A percentile compares a stretch with the other conserved stretches of the same genome.
Evolutionary conservation across 2,113 vertebrate genomes (phyloP).

Genomic region (Nerophis ophidion): DNA sequence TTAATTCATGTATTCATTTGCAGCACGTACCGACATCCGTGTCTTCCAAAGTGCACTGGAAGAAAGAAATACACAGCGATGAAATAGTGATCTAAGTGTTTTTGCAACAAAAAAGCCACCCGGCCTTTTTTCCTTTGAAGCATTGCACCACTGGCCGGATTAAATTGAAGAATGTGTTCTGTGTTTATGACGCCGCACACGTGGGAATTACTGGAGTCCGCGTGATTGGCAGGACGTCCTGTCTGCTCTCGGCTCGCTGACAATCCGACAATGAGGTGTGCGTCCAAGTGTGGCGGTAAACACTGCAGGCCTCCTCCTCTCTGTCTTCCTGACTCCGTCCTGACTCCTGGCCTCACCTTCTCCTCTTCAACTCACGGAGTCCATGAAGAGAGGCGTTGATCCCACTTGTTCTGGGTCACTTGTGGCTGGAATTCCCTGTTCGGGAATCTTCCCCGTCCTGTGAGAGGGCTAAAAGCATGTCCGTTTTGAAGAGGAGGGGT

Average conservation of each 20-base stretch:
- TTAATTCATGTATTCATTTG: not conserved
- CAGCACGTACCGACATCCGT: not conserved
- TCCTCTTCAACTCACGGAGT: conserved; percentile 24
- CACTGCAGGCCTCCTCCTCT: conserved; percentile 28
- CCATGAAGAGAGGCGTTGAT: conserved; percentile 41
- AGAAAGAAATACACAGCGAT: not conserved
- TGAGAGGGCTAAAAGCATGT: conserved; percentile 57
- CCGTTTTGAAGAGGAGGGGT: conserved; percentile 23
- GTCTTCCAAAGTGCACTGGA: not conserved
- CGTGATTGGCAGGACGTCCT: conserved; percentile 36
- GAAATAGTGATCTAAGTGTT: not conserved
- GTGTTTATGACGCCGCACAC: not conserved
- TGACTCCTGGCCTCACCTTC: conserved; percentile 15
- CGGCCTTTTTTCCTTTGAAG: not conserved
- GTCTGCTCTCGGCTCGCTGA: conserved; percentile 22
- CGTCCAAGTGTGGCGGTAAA: conserved; percentile 55
- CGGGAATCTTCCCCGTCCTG: conserved; percentile 45
- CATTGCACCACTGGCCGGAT: not conserved
- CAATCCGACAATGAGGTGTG: conserved; percentile 43
- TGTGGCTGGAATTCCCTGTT: conserved; percentile 52
- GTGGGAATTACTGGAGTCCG: conserved; percentile 15
- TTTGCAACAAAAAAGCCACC: too few species aligned
- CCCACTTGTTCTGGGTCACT: conserved; percentile 67
- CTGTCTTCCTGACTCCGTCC: conserved; percentile 28
- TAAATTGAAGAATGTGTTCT: not conserved